Evolutionary conservation across 35 echinoderm and acorn worm species (phyloP), one percentile per base, ranked within the genome.

Genomic region (Lytechinus pictus): DNA sequence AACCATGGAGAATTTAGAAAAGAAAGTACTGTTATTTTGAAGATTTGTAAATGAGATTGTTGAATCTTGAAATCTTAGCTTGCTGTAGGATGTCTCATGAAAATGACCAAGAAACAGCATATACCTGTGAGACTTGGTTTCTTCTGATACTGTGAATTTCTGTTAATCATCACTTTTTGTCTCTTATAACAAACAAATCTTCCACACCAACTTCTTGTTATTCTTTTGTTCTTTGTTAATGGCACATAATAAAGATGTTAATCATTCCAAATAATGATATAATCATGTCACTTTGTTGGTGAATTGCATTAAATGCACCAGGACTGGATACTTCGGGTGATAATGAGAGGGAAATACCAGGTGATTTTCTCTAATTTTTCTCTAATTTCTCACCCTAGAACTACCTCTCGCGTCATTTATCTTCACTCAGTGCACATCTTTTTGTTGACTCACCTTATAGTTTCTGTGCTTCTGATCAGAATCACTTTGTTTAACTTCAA

Each of bases 301-400:
- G 19, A 14, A 79, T 79, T 79, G 19, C 88, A 90, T 93, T 53
- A 57, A 27, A 5, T 54, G 28, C 92, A 57, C 57, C 92, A 93
- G 92, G 92, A 93, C 54, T 93, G 92, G 92, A 55, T 57, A 54
- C 92, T 0, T 57, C 92, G 4, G 16, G n/a, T 54, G 92, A 93
- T 55, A 93, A 10, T 93, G 92, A 93, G 55, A 93, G 53, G 53
- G 92, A 93, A 55, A 93, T 93, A 93, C 92, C 92, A 93, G 92
- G 92, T 93, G 92, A 93, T 54, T 93, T 93, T 55, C 21, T 57
- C 92, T 93, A 93, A 93, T 93, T 90, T 21, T 54, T 90, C 88
- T 90, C 52, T 90, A 79, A 79, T 79, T 79, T 79, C 13, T 79
- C 4, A n/a, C 14, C 33, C 3, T 71, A 71, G 11, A 19, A 71